These are phyloP conservation scores for Calyptommatus sinebrachiatus DNA, from an alignment of 2,113 vertebrate genomes.

Conservation along the genomic window DNA sequence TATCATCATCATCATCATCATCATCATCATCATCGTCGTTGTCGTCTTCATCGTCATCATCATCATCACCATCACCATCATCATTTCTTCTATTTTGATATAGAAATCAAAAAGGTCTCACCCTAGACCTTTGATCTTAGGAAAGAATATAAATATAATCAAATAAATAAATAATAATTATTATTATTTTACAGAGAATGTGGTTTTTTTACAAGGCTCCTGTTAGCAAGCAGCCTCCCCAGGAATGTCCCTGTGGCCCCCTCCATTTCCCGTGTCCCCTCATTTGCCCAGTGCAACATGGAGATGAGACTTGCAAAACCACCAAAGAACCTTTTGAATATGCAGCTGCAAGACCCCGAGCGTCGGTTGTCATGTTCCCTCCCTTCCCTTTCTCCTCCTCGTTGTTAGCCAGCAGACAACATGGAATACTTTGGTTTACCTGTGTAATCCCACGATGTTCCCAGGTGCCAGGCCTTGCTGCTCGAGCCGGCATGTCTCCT, in stretches of 20 bases:
- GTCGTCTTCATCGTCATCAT: no score
- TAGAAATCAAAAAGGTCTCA: no score
- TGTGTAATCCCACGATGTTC: constrained; percentile 81
- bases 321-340: constrained; percentile 74
- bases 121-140: no score
- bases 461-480: constrained; percentile 77
- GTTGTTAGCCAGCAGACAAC: constrained; percentile 76
- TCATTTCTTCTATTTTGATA: no score
- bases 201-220: constrained; percentile 16
- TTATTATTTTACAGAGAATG: background rate
- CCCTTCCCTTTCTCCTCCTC: constrained; percentile 36
- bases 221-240: background rate
- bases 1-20: no score
- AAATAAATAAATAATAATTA: no score
- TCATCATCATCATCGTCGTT: no score
- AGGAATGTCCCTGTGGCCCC: no score
- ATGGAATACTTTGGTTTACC: constrained; percentile 78
- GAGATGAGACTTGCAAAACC: constrained; percentile 66
- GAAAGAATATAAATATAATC: no score
- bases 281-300: constrained; percentile 54
- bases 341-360: constrained; percentile 73
- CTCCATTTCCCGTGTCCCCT: constrained; percentile 22
- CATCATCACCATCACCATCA: no score
- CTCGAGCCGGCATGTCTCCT: constrained; percentile 76
- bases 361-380: constrained; percentile 74